Conservation (phyloP, 2,888 invertebrate species). For the Cataglyphis albicans region DNA sequence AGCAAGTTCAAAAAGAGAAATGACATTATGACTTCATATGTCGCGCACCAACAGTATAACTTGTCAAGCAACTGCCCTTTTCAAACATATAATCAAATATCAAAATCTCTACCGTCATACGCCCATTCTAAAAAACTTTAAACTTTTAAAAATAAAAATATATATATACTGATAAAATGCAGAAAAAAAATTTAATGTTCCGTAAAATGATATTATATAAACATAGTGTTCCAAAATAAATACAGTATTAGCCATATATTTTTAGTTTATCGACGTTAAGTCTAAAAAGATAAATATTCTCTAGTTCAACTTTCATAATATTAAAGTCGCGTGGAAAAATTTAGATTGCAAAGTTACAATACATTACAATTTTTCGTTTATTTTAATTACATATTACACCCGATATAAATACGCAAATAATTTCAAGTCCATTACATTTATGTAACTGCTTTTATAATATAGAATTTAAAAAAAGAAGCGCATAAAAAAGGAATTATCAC, state of each 20-base stretch:
- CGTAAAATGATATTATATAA: not conserved
- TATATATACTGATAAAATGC: not conserved
- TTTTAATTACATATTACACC: not conserved
- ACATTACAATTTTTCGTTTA: not conserved
- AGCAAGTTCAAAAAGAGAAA: slow-evolving; percentile 1
- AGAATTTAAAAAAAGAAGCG: not conserved
- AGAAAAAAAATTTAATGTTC: not conserved
- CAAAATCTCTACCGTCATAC: not conserved
- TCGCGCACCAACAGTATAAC: not conserved
- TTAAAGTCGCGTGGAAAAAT: not conserved
- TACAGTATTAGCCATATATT: not conserved
- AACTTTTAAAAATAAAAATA: not conserved
- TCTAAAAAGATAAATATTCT: not conserved
- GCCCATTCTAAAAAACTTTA: not conserved
- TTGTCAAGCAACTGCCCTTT: slow-evolving; percentile 37
- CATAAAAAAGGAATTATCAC: not conserved
- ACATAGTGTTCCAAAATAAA: not conserved
- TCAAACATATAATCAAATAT: slow-evolving; percentile 1
- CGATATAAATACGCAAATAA: not conserved
- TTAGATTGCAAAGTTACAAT: not conserved
- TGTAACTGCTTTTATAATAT: not conserved
- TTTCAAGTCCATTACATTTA: not conserved
- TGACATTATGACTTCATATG: slow-evolving; percentile 4
- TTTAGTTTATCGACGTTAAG: not conserved
- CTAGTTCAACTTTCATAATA: not conserved